Percentiles rank a stretch among this genome's conserved stretches.
Evolutionary conservation across 2,113 vertebrate genomes (phyloP).

Genomic region (Chaetura pelagica): DNA sequence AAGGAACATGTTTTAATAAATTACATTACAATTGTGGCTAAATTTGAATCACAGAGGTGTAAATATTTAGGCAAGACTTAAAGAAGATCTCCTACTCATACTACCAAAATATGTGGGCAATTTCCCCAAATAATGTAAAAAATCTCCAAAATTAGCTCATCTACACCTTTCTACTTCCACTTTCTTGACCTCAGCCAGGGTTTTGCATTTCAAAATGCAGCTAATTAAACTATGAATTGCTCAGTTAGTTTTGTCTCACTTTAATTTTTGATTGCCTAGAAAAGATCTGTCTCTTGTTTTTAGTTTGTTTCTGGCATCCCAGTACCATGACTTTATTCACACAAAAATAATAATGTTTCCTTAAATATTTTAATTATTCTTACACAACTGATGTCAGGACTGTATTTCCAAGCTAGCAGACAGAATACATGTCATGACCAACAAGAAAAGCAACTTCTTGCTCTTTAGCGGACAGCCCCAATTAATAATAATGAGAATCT

Average conservation of each 20-base stretch:
- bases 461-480: not conserved
- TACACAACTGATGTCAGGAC: not conserved
- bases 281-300: not conserved
- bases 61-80: conserved; percentile 46
- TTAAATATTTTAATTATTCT: not conserved
- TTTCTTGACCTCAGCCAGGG: not conserved
- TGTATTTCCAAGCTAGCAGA: not conserved
- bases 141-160: not conserved
- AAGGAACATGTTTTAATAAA: not conserved
- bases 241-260: not conserved
- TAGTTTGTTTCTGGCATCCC: not conserved
- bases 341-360: not conserved
- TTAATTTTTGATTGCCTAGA: not conserved
- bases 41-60: conserved; percentile 10
- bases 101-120: not conserved
- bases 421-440: not conserved
- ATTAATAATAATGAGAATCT: not conserved
- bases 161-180: not conserved
- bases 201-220: conserved; percentile 2
- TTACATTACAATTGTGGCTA: conserved; percentile 8
- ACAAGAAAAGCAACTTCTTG: not conserved
- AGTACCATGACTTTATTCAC: not conserved
- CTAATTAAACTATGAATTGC: not conserved
- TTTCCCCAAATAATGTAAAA: not conserved
- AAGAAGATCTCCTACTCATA: not conserved